Conservation (phyloP, 2,113 vertebrate species). For the Calyptomena viridis region DNA sequence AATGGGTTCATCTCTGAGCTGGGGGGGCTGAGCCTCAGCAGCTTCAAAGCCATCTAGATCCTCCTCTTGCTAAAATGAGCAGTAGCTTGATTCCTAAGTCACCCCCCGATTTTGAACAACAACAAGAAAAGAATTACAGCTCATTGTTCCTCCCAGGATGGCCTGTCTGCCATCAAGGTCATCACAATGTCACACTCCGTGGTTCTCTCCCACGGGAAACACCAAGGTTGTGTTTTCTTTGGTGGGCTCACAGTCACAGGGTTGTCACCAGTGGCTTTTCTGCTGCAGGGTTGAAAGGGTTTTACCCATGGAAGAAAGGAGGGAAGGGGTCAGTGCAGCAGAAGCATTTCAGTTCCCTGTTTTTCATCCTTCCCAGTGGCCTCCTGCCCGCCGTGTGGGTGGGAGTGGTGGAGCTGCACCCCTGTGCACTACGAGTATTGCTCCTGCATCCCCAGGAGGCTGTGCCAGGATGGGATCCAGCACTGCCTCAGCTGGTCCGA, state of each 20-base stretch:
- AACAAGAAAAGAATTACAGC: neutral
- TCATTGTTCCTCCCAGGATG: neutral
- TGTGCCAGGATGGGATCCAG: constrained; percentile 71
- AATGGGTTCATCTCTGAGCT: neutral
- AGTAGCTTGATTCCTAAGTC: neutral
- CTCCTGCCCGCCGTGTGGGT: constrained; percentile 53
- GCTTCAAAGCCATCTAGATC: neutral
- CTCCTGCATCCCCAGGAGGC: constrained; percentile 69
- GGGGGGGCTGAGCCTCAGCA: neutral
- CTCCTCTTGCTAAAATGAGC: neutral
- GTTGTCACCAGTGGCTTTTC: neutral
- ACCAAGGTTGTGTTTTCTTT: neutral
- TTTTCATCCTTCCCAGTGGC: constrained; percentile 61
- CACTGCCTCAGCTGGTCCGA: constrained; percentile 79
- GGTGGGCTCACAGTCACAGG: neutral
- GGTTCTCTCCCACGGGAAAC: neutral
- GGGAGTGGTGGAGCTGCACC: constrained; percentile 75
- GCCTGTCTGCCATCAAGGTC: neutral
- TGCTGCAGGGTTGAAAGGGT: neutral
- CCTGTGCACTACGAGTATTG: constrained; percentile 70
- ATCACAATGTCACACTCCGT: rapidly evolving
- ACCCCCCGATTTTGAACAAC: neutral
- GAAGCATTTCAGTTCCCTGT: neutral
- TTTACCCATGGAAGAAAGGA: rapidly evolving
- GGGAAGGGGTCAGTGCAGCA: neutral